Base-by-base conservation (phyloP, 2,797 vertebrate species). In the Oreonectes daqikongensis region DNA sequence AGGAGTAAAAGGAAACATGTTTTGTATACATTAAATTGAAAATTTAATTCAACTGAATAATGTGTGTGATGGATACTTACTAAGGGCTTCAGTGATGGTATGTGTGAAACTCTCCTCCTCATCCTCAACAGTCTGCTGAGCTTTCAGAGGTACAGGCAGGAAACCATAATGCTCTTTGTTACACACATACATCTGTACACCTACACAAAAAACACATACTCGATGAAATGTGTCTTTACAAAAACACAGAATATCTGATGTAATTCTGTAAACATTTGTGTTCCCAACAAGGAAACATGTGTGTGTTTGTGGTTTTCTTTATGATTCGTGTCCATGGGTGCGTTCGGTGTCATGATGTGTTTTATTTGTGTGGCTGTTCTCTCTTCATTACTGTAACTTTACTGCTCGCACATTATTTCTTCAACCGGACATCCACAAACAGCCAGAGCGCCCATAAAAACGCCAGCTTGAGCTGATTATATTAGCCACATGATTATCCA, bases 161-260 rank as follows among this genome's bases (percentile, higher is more conserved):
- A 95, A 96, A 8, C 97, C 97, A 0, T 97, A 98, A 87, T 96
- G 95, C 30, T 97, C 95, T 69, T 85, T 92, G 89, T 98, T 99
- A 87, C 96, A 99, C 83, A 98, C 83, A 66, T 96, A 94, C 97
- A 99, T 97, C 92, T 98, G 97, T 75, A 97, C 87, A 77, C 92
- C 97, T 99, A 88, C 11, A 79, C 79, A 64, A 82, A 76, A 80
- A 65, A 80, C 55, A 68, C 8, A 57, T 71, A 61, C 7, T 20
- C 22, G 11, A 35, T 61, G 11, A 32, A 35, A 76, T 24, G 7
- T 0, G 48, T 50, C 12, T 64, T 44, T 12, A 42, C 30, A 57
- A n/a, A 66, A 57, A 57, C 55, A 57, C 55, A 30, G 2, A 28
- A 57, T 8, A 28, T 17, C 55, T 28, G 26, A 28, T 5, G 15